These are phyloP conservation scores for Celastrina argiolus DNA, from an alignment of 2,888 invertebrate species.

Conservation along the genomic window DNA sequence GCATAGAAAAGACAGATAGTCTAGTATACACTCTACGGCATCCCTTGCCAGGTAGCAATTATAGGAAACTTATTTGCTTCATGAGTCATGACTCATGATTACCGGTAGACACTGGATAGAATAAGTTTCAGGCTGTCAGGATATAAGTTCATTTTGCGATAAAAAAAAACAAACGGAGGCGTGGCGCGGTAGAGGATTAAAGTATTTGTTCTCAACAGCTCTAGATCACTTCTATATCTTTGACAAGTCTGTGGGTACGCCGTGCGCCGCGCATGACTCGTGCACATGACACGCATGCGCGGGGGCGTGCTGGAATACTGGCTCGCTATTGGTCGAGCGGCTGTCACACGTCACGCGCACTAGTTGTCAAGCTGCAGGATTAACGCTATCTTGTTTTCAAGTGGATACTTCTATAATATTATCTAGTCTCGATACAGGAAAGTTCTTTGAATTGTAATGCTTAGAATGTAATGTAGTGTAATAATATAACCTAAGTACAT, in stretches of 20 bases:
- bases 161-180: slow-evolving; percentile 42
- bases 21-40: no score
- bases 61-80: no score
- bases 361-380: slow-evolving; percentile 35
- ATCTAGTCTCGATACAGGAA: neutral
- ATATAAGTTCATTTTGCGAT: neutral
- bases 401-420: slow-evolving; percentile 14
- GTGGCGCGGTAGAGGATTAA: slow-evolving; percentile 46
- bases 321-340: slow-evolving; percentile 46
- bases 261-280: slow-evolving; percentile 43
- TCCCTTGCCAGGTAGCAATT: no score
- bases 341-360: slow-evolving; percentile 28
- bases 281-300: slow-evolving; percentile 57
- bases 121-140: neutral
- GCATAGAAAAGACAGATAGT: no score
- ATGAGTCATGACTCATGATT: neutral
- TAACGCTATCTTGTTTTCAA: slow-evolving; percentile 40
- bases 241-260: slow-evolving; percentile 43
- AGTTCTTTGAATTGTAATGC: neutral
- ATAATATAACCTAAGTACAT: no score
- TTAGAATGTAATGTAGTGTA: no score
- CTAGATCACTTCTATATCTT: slow-evolving; percentile 39
- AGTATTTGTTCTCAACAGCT: slow-evolving; percentile 47
- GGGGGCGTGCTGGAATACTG: slow-evolving; percentile 55
- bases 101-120: neutral